phyloP scores from a whole-genome alignment of 1,140 invertebrate genomes.

The Coelopa frigida region DNA sequence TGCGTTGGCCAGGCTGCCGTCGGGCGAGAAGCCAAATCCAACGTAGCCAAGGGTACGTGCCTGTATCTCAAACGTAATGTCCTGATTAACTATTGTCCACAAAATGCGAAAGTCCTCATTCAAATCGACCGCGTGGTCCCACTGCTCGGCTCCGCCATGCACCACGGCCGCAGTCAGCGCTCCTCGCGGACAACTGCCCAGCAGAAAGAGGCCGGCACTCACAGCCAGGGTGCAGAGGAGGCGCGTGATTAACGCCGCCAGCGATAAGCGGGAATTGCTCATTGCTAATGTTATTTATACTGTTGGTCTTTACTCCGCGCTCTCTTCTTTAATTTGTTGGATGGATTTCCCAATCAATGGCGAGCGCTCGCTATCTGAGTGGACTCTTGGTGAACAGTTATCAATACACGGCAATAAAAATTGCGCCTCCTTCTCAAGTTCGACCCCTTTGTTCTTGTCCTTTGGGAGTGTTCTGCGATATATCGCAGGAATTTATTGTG shows the following conservation, averaged over 20 bases:
- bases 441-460: no score
- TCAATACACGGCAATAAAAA: no score
- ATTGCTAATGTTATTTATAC: no score
- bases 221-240: slow-evolving; percentile 1
- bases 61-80: slow-evolving; percentile 67
- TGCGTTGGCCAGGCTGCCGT: slow-evolving; percentile 55
- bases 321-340: no score
- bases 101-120: slow-evolving; percentile 45
- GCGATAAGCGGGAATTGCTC: slow-evolving; percentile 7
- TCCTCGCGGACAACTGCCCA: neutral
- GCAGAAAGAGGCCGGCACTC: neutral
- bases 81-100: slow-evolving; percentile 48
- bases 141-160: slow-evolving; percentile 5
- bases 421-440: no score
- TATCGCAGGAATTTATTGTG: no score
- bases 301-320: no score
- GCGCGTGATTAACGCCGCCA: slow-evolving; percentile 7
- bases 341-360: no score
- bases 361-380: no score
- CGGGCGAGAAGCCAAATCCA: slow-evolving; percentile 66
- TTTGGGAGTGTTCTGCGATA: no score
- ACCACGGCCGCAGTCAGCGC: neutral
- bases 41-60: slow-evolving; percentile 67
- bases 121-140: slow-evolving; percentile 30
- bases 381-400: no score